A percentile compares a stretch with the other conserved stretches of the same genome.
Evolutionary conservation across 2,888 invertebrate species (phyloP).

Genomic region (Melinopterus prodromus): DNA sequence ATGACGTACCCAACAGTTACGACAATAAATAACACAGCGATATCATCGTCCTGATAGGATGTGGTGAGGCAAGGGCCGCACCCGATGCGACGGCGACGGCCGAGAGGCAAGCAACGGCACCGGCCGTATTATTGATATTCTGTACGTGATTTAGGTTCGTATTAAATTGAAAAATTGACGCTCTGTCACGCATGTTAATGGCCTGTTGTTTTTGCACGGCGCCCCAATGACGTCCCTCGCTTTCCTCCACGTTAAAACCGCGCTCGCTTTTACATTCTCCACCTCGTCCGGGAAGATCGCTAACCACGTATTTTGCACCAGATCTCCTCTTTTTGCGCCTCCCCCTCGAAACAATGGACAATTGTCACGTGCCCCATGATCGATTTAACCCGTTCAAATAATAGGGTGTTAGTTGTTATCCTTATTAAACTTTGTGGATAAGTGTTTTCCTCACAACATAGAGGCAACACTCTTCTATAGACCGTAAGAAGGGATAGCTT

Average conservation of each 20-base stretch:
- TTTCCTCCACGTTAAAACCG: not conserved
- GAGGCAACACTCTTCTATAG: no score
- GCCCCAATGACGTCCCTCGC: conserved; percentile 13
- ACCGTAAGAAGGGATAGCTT: no score
- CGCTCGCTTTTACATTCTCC: not conserved
- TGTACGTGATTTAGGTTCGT: conserved; percentile 17
- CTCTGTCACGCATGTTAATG: conserved; percentile 24
- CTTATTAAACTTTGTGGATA: no score
- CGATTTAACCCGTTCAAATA: no score
- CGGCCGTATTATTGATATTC: conserved; percentile 18
- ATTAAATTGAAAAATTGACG: conserved; percentile 27
- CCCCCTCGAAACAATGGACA: no score
- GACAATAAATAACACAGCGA: not conserved
- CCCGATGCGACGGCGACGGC: not conserved
- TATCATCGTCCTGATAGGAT: not conserved
- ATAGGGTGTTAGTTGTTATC: no score
- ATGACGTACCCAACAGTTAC: not conserved
- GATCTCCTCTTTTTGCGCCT: no score
- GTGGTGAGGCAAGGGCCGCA: not conserved
- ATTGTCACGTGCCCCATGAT: no score
- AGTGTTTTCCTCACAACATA: no score
- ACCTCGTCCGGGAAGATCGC: not conserved
- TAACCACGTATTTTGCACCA: no score
- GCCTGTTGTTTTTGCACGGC: conserved; percentile 19
- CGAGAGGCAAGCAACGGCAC: not conserved